Evolutionary conservation across 2,113 vertebrate species (phyloP).

Genomic region (Microtus oregoni): DNA sequence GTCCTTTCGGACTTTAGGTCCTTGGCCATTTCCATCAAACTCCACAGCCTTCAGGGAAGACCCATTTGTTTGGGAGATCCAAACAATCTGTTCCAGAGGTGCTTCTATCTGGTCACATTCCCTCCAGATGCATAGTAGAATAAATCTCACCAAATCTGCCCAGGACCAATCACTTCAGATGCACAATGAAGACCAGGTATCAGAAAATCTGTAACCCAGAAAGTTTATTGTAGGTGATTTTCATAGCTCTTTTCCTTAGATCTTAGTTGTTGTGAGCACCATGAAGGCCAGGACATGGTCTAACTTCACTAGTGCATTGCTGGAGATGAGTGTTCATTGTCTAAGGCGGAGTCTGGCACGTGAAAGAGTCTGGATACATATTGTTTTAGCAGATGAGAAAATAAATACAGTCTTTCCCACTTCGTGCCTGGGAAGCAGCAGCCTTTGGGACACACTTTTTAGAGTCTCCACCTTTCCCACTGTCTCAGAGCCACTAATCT

Average conservation of each 20-base stretch:
- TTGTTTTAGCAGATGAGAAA: no score
- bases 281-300: not conserved
- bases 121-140: conserved; percentile 25
- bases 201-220: conserved; percentile 28
- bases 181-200: not conserved
- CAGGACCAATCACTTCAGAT: not conserved
- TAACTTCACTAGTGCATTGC: not conserved
- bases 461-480: not conserved
- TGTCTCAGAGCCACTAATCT: not conserved
- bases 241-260: not conserved
- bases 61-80: conserved; percentile 36
- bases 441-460: not conserved
- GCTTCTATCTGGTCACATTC: conserved; percentile 30
- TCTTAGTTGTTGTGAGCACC: not conserved
- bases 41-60: not conserved
- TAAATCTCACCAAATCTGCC: conserved; percentile 47
- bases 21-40: conserved; percentile 59
- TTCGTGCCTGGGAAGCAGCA: not conserved
- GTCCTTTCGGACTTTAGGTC: conserved; percentile 53
- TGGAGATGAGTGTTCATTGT: not conserved
- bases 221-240: conserved; percentile 10
- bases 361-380: not conserved
- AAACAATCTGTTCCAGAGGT: conserved; percentile 15
- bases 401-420: not conserved
- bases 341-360: not conserved